Percentiles rank a stretch among this genome's conserved stretches.
Evolutionary conservation across 2,113 vertebrate genomes (phyloP).

Genomic region (Podiceps cristatus): DNA sequence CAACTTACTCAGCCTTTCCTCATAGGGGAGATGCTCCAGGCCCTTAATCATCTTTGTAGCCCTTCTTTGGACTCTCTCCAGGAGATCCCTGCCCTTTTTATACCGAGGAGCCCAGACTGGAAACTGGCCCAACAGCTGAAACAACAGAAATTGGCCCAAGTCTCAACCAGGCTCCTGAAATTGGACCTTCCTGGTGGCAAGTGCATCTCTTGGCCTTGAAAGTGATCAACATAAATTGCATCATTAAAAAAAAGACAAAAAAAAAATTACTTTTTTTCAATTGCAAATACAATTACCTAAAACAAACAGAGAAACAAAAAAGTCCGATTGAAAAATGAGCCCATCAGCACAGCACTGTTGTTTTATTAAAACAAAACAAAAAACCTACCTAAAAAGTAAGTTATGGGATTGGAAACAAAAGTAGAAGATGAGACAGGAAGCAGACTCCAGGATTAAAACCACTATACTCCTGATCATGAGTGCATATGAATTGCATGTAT

Average conservation of each 20-base stretch:
- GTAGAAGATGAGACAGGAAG: not conserved
- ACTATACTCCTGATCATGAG: not conserved
- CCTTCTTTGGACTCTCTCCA: no score
- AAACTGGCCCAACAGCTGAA: no score
- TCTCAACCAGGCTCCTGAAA: not conserved
- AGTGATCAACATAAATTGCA: not conserved
- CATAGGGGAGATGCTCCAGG: no score
- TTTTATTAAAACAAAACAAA: not conserved
- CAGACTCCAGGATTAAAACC: not conserved
- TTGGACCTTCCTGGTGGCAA: not conserved
- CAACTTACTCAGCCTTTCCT: no score
- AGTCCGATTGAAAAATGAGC: not conserved
- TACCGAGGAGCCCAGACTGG: no score
- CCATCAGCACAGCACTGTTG: not conserved
- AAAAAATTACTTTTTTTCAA: not conserved
- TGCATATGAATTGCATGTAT: not conserved
- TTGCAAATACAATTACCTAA: not conserved
- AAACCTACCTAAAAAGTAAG: not conserved
- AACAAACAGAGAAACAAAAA: not conserved
- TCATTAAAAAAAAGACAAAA: not conserved
- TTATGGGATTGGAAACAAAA: not conserved
- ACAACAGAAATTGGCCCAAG: rapidly evolving
- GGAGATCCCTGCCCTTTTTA: no score
- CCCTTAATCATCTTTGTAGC: no score
- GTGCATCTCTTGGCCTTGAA: not conserved